These are phyloP conservation scores for Telenomus remus DNA, from an alignment of 1,140 invertebrate genomes.

Conservation along the genomic window DNA sequence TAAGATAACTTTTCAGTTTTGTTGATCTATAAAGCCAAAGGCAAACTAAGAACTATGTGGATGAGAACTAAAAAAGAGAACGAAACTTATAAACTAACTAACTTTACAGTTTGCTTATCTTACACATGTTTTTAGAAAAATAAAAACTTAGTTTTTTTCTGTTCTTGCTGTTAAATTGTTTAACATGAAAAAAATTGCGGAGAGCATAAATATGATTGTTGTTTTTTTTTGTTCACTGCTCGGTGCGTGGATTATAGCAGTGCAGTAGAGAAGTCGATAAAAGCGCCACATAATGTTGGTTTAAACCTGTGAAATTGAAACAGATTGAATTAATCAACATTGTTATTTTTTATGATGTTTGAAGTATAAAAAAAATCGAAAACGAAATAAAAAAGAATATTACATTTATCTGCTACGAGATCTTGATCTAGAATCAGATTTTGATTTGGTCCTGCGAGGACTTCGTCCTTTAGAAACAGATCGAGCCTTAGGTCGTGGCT, in stretches of 20 bases:
- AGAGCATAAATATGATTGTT: slow-evolving; percentile 30
- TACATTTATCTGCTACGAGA: slow-evolving; percentile 69
- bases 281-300: slow-evolving; percentile 5
- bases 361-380: too few relatives aligned
- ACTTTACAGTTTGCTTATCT: slow-evolving; percentile 28
- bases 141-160: slow-evolving; percentile 28
- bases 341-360: too few relatives aligned
- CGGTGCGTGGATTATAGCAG: slow-evolving; percentile 1
- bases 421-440: slow-evolving; percentile 69
- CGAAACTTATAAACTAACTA: slow-evolving; percentile 26
- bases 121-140: slow-evolving; percentile 42
- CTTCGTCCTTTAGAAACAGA: slow-evolving; percentile 74
- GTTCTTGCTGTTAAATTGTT: slow-evolving; percentile 18
- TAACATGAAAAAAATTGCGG: slow-evolving; percentile 21
- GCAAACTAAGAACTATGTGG: slow-evolving; percentile 11
- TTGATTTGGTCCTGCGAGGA: slow-evolving; percentile 69
- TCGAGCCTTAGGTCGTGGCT: slow-evolving; percentile 76
- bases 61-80: slow-evolving; percentile 13
- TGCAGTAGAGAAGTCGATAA: slow-evolving; percentile 11
- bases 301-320: slow-evolving; percentile 11
- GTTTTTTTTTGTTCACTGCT: slow-evolving; percentile 21
- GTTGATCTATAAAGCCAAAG: slow-evolving; percentile 40
- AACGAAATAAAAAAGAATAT: slow-evolving; percentile 27
- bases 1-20: slow-evolving; percentile 20
- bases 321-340: too few relatives aligned